Evolutionary conservation across 2,113 vertebrate species (phyloP).

Genomic region (Pteruthius melanotis): DNA sequence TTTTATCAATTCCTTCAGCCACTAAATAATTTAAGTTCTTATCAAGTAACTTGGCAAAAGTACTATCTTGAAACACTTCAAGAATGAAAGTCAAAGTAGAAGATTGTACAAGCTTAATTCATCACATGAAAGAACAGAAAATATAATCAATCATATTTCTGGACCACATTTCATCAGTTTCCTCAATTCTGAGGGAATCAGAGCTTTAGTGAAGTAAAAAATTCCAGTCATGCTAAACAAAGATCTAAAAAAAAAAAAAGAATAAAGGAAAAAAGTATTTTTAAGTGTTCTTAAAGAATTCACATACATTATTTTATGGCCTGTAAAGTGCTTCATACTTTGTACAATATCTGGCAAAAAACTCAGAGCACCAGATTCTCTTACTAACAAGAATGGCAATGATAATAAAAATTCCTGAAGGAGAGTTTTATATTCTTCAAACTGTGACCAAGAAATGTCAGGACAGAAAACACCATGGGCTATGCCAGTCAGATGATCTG

Average conservation of each 20-base stretch:
- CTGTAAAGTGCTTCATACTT: background rate
- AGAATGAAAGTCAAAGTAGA: background rate
- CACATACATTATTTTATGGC: background rate
- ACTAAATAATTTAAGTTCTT: background rate
- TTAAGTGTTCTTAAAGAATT: background rate
- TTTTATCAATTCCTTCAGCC: background rate
- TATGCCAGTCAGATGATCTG: background rate
- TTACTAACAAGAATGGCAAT: background rate
- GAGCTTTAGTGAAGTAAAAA: background rate
- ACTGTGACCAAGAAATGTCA: background rate
- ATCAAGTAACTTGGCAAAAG: background rate
- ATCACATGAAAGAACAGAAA: background rate
- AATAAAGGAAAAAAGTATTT: accelerated
- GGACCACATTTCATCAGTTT: background rate
- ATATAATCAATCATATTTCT: background rate
- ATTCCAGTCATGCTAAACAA: background rate
- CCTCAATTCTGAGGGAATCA: background rate
- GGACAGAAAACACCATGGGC: background rate
- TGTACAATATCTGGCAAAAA: background rate
- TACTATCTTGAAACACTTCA: background rate
- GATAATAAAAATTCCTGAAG: background rate
- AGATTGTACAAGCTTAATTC: background rate
- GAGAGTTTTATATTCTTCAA: background rate
- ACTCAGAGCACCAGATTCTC: background rate
- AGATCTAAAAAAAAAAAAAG: background rate